Conservation (phyloP, 2,888 invertebrate genomes). For the Trissolcus brochymenae region DNA sequence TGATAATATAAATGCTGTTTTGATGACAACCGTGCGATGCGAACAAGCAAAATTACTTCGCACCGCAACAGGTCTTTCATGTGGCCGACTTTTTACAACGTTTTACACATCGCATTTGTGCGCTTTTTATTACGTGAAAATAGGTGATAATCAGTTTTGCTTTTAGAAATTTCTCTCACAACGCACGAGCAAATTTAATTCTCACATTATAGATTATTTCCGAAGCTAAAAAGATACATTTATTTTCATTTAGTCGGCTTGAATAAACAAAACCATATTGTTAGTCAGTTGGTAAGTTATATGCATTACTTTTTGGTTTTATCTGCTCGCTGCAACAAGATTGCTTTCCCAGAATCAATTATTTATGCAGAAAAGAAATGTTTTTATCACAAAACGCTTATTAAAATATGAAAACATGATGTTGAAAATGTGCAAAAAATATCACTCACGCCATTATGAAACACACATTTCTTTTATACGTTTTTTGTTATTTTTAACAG, state of each 20-base stretch:
- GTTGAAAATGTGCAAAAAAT: slow-evolving; percentile 25
- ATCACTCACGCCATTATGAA: background rate
- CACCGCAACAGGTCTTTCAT: slow-evolving; percentile 31
- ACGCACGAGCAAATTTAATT: too few species aligned
- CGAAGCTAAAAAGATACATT: background rate
- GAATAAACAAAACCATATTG: background rate
- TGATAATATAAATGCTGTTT: slow-evolving; percentile 28
- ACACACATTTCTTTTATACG: too few species aligned
- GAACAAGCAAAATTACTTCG: slow-evolving; percentile 20
- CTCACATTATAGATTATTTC: too few species aligned
- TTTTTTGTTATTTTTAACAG: too few species aligned
- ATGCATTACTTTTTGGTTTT: slow-evolving; percentile 6
- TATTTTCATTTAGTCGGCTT: background rate
- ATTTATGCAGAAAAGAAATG: slow-evolving; percentile 20
- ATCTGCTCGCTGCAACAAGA: background rate
- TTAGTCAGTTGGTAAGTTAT: slow-evolving; percentile 12
- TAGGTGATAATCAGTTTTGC: slow-evolving; percentile 18
- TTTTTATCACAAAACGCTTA: slow-evolving; percentile 19
- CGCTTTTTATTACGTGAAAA: slow-evolving; percentile 12
- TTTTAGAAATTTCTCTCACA: too few species aligned
- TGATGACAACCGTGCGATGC: slow-evolving; percentile 19
- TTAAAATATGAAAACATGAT: slow-evolving; percentile 22
- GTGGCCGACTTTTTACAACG: slow-evolving; percentile 21
- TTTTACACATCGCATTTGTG: slow-evolving; percentile 1
- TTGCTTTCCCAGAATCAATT: slow-evolving; percentile 23